These are phyloP conservation scores for Threskiornis aethiopicus DNA, from an alignment of 2,797 vertebrate species.

Conservation along the genomic window DNA sequence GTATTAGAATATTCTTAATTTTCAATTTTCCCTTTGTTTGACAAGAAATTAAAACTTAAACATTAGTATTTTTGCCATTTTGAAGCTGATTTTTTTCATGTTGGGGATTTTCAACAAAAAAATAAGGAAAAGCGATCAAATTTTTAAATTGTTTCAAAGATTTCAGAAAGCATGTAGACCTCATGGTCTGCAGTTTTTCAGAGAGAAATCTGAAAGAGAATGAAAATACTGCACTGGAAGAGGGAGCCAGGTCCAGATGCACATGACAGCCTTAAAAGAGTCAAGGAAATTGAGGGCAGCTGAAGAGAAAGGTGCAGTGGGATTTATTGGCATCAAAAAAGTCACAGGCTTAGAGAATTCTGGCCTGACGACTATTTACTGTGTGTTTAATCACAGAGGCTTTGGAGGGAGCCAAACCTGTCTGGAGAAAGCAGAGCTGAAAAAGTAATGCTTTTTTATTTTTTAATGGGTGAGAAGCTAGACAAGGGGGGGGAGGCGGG, in stretches of 20 bases:
- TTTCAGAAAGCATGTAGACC: not conserved
- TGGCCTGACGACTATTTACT: conserved; percentile 35
- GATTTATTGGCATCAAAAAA: conserved; percentile 47
- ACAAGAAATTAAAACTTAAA: not conserved
- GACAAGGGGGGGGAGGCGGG: not conserved
- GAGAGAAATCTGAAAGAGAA: not conserved
- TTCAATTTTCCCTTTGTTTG: not conserved
- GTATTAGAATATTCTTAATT: not conserved
- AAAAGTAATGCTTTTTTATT: not conserved
- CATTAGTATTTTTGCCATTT: not conserved
- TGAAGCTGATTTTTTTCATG: not conserved
- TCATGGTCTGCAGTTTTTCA: not conserved
- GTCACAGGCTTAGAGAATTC: conserved; percentile 4
- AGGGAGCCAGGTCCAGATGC: conserved; percentile 6
- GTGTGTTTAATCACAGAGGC: conserved; percentile 44
- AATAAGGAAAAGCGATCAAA: not conserved
- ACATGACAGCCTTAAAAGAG: conserved; percentile 33
- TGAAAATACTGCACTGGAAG: not conserved
- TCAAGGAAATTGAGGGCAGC: conserved; percentile 50
- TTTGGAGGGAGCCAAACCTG: conserved; percentile 5
- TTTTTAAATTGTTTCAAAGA: not conserved
- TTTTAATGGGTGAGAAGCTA: not conserved
- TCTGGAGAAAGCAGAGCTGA: not conserved
- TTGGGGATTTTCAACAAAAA: not conserved
- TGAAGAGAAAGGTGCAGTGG: conserved; percentile 46